Percentiles rank a stretch among this genome's conserved stretches.
Evolutionary conservation across 1,140 invertebrate species (phyloP).

Genomic region (Trichonephila clavipes): DNA sequence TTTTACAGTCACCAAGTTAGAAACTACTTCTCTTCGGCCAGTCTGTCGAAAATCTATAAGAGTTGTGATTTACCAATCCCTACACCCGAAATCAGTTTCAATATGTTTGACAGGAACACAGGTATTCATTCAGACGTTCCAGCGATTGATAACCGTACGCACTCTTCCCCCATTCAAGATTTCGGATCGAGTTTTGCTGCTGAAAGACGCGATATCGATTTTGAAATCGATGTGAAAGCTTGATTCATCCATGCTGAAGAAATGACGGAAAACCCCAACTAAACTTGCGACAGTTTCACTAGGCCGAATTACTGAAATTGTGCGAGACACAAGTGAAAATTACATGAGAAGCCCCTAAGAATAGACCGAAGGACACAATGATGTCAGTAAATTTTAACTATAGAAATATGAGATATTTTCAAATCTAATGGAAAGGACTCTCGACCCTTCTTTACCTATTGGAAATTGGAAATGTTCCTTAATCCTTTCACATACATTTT

Average conservation of each 20-base stretch:
- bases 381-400: neutral
- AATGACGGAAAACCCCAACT: neutral
- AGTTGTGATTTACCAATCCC: neutral
- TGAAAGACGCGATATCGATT: constrained; percentile 52
- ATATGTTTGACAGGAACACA: constrained; percentile 37
- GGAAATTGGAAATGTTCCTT: no score
- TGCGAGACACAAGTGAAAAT: no score
- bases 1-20: neutral
- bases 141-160: constrained; percentile 31
- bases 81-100: neutral
- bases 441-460: no score
- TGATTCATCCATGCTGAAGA: neutral
- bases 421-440: no score
- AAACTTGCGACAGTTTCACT: no score
- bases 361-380: neutral
- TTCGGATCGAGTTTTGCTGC: constrained; percentile 23
- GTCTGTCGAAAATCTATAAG: neutral
- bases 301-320: no score
- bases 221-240: neutral
- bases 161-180: constrained; percentile 44
- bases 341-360: no score
- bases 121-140: constrained; percentile 34
- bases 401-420: no score
- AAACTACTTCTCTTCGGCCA: constrained; percentile 8
- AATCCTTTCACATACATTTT: no score